Base-by-base conservation (phyloP, 2,888 invertebrate genomes). In the Ephialtes manifestator region DNA sequence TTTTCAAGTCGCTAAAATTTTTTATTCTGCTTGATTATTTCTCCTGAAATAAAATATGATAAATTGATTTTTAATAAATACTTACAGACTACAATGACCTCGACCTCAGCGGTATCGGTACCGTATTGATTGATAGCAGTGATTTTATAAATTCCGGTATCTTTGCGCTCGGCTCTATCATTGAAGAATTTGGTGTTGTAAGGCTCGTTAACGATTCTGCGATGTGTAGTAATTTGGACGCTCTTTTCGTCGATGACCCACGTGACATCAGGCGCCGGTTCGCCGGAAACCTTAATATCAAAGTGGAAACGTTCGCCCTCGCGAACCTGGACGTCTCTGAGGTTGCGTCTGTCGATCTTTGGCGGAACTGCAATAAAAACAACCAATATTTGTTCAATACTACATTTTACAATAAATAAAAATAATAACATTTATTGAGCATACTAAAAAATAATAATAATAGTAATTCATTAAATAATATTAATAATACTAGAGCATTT, bases 311-410 rank as follows among this genome's bases (percentile, higher is more conserved):
- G 97, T 94, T 99, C 99, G 76, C 98, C 98, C 92, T 98, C 98
- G 92, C 97, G 98, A 15, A 99, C 96, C 86, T 97, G 97, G 89
- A 99, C 96, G 79, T 97, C 96, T 79, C 97, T 97, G 85, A 99
- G 95, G 94, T 97, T 98, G 90, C 97, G 97, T 20, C 99, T 96
- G 94, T 99, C 99, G 94, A 99, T 99, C 95, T 97, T 98, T 0
- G 99, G 99, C 87, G 99, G 97, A 95, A 99, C 98, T 98, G 94
- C 35, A 94, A 93, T 20, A 55, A 20, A 72, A 70, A 67, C n/a
- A 53, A 88, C 60, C 68, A 87, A 77, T 65, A 83, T 35, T 46
- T 35, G 7, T 31, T 11, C 55, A 35, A 67, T n/a, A 53, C 13
- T 75, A 43, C 31, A 43, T 67, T 43, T 31, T 31, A 4, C 2